Evolutionary conservation across 2,888 invertebrate genomes (phyloP).

Genomic region (Dorcus parallelipipedus): DNA sequence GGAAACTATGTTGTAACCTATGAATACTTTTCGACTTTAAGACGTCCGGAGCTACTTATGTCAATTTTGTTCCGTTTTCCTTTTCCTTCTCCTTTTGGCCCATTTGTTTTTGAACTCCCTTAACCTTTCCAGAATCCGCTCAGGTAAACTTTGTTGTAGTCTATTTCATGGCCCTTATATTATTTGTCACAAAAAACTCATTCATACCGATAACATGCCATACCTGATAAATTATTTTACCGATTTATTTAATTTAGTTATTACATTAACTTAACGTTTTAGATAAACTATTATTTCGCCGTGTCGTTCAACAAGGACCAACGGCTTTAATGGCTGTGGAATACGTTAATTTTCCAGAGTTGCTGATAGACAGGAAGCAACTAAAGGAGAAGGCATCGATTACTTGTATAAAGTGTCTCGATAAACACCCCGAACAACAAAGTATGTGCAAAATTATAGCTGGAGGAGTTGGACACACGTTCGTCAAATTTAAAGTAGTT

Average conservation of each 20-base stretch:
- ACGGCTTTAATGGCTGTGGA: background rate
- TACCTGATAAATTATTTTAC: background rate
- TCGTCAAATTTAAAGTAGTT: background rate
- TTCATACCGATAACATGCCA: too few relatives aligned
- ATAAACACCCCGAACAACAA: background rate
- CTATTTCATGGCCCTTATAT: too few relatives aligned
- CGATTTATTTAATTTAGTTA: background rate
- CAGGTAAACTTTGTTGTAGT: too few relatives aligned
- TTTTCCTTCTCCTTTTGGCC: too few relatives aligned
- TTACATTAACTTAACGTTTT: background rate
- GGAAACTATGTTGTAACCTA: too few relatives aligned
- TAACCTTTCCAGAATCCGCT: too few relatives aligned
- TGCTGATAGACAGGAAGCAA: background rate
- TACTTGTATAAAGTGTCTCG: background rate
- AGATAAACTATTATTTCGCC: background rate
- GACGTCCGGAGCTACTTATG: too few relatives aligned
- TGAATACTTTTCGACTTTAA: too few relatives aligned
- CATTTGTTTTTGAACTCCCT: too few relatives aligned
- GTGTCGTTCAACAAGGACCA: background rate
- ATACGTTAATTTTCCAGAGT: background rate
- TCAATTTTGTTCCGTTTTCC: too few relatives aligned
- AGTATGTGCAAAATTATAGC: background rate
- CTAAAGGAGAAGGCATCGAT: background rate
- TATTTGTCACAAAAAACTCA: too few relatives aligned
- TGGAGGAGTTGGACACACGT: background rate